Conservation (phyloP, 2,797 vertebrate species). For the Cynopterus sphinx region DNA sequence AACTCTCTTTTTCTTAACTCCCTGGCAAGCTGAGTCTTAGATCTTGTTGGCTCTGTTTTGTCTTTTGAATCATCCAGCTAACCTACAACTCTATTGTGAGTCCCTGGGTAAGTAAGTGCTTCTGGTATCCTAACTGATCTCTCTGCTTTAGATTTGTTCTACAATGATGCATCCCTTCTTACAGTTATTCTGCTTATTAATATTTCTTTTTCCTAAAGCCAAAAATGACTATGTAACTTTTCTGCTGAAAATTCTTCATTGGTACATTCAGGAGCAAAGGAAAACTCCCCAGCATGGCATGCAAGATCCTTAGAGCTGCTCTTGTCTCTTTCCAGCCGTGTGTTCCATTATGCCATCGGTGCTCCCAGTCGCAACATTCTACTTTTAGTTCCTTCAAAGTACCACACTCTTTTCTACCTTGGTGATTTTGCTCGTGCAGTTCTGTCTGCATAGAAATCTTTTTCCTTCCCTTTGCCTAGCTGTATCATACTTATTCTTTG, state of each 20-base stretch:
- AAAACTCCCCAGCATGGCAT: background rate
- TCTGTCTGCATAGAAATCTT: background rate
- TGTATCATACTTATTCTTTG: background rate
- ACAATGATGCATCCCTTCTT: background rate
- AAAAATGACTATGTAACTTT: background rate
- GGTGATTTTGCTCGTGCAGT: background rate
- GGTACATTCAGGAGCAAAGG: background rate
- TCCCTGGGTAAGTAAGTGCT: background rate
- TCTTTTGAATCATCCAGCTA: background rate
- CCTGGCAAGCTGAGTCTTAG: background rate
- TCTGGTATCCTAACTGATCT: background rate
- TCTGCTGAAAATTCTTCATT: background rate
- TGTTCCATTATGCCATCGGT: background rate
- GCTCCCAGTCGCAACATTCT: background rate
- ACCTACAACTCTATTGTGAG: background rate
- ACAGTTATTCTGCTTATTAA: background rate
- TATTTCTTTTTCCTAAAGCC: background rate
- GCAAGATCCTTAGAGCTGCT: background rate
- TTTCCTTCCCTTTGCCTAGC: background rate
- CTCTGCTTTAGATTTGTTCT: background rate
- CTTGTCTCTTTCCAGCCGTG: background rate
- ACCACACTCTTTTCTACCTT: background rate
- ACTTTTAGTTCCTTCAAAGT: background rate
- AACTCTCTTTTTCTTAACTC: background rate
- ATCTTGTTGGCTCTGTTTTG: background rate